phyloP scores from a whole-genome alignment of 1,140 invertebrate genomes.

The Vanessa atalanta region DNA sequence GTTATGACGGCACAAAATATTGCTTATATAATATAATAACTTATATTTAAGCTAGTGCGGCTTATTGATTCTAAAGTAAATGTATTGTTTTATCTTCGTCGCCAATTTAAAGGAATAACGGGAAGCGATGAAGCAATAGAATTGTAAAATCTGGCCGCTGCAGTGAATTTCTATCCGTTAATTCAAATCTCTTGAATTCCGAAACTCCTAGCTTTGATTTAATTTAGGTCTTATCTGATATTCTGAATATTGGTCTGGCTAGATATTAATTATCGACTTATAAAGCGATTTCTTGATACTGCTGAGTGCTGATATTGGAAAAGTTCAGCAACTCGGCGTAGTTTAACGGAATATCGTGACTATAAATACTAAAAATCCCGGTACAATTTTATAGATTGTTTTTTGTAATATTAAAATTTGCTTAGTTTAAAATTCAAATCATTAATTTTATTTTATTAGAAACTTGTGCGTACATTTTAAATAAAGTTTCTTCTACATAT shows the following conservation, averaged over 20 bases:
- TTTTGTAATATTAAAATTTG: neutral
- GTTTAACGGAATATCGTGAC: neutral
- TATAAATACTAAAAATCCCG: neutral
- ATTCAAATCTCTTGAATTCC: constrained; percentile 12
- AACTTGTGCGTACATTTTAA: too few relatives aligned
- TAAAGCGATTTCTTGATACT: constrained; percentile 15
- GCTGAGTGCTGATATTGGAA: constrained; percentile 13
- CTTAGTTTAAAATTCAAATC: neutral
- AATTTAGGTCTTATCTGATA: constrained; percentile 11
- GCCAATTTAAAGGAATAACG: neutral
- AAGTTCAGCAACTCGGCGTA: neutral
- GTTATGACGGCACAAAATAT: too few relatives aligned
- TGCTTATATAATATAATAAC: too few relatives aligned
- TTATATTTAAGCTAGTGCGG: neutral
- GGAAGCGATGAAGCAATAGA: neutral
- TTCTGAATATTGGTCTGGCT: constrained; percentile 9
- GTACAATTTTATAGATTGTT: neutral
- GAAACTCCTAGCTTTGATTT: constrained; percentile 9
- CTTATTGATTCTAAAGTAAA: neutral
- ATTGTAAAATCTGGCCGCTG: neutral
- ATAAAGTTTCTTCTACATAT: too few relatives aligned
- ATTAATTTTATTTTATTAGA: too few relatives aligned
- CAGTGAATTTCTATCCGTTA: constrained; percentile 10
- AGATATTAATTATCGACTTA: constrained; percentile 11
- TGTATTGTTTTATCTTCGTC: neutral